Evolutionary conservation across 2,888 invertebrate genomes (phyloP).

Genomic region (Amphipyra berbera): DNA sequence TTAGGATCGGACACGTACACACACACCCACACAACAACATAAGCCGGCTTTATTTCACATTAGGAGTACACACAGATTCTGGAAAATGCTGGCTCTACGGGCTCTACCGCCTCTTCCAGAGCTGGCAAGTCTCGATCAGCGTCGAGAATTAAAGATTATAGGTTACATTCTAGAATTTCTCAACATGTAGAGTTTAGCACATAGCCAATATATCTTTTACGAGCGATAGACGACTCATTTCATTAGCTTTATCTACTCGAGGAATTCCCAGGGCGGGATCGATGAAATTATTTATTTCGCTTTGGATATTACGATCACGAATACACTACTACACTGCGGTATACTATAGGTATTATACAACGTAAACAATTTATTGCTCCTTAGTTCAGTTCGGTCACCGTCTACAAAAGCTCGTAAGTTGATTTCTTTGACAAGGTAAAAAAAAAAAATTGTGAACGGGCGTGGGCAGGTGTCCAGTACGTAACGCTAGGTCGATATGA

Average conservation of each 20-base stretch:
- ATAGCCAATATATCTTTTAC: slow-evolving; percentile 51
- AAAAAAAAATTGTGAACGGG: slow-evolving; percentile 5
- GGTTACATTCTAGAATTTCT: slow-evolving; percentile 1
- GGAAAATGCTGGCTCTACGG: not conserved
- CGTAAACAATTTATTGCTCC: slow-evolving; percentile 36
- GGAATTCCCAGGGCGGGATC: slow-evolving; percentile 62
- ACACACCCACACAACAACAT: slow-evolving; percentile 6
- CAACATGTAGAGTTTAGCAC: slow-evolving; percentile 9
- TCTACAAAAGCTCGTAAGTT: slow-evolving; percentile 32
- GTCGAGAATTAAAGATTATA: not conserved
- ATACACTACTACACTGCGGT: slow-evolving; percentile 49
- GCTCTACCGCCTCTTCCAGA: not conserved
- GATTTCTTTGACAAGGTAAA: slow-evolving; percentile 28
- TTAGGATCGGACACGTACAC: slow-evolving; percentile 17
- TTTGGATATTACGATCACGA: slow-evolving; percentile 55
- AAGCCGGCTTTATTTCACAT: slow-evolving; percentile 19
- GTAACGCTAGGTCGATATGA: not conserved
- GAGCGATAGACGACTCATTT: slow-evolving; percentile 60
- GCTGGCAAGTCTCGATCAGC: not conserved
- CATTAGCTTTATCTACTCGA: slow-evolving; percentile 62
- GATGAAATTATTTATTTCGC: slow-evolving; percentile 61
- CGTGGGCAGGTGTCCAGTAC: not conserved
- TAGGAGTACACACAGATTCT: slow-evolving; percentile 3
- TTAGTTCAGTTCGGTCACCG: slow-evolving; percentile 37
- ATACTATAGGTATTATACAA: slow-evolving; percentile 14